Base-by-base conservation (phyloP, 2,797 vertebrate genomes). In the Numenius phaeopus region DNA sequence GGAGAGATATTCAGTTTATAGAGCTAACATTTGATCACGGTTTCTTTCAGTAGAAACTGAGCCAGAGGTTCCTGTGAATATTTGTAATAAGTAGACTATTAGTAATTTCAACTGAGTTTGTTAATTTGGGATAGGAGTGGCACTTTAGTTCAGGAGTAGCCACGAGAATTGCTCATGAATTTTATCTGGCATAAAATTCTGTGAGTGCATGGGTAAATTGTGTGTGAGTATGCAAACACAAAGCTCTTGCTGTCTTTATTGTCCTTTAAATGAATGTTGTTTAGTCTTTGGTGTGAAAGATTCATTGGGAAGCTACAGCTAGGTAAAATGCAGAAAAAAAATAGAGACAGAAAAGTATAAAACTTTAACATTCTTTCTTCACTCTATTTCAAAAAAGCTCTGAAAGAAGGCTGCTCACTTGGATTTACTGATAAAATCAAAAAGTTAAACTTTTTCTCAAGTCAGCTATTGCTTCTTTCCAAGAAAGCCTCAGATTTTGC, bases 371-470 rank as follows among this genome's bases (percentile, higher is more conserved):
- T 61, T 78, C 9, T 85, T 1, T 71, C 44, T 78, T 80, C 82
- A 47, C 8, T 69, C 37, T 75, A 49, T 80, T 87, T 40, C 6
- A 57, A 47, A 59, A 94, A 49, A 83, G 13, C 54, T 79, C 32
- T 46, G 39, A 89, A 79, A 79, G 34, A 83, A 70, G 27, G 13
- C 39, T 89, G 58, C 44, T 92, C 24, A 50, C 16, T 44, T 20
- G 44, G 75, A 91, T 90, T 89, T 93, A 85, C n/a, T 81, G 81
- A 87, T 73, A 94, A 87, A 67, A 95, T 91, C 71, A 80, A 42
- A 16, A 78, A 90, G 76, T 9, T 75, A 64, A 91, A 94, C 71
- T 94, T 97, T 87, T 92, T 81, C 79, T 87, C 47, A 87, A 83
- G 79, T 91, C 82, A 92, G 82, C 72, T 81, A 77, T 50, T 91